Evolutionary conservation across 2,797 vertebrate species (phyloP).

Genomic region (Falco naumanni): DNA sequence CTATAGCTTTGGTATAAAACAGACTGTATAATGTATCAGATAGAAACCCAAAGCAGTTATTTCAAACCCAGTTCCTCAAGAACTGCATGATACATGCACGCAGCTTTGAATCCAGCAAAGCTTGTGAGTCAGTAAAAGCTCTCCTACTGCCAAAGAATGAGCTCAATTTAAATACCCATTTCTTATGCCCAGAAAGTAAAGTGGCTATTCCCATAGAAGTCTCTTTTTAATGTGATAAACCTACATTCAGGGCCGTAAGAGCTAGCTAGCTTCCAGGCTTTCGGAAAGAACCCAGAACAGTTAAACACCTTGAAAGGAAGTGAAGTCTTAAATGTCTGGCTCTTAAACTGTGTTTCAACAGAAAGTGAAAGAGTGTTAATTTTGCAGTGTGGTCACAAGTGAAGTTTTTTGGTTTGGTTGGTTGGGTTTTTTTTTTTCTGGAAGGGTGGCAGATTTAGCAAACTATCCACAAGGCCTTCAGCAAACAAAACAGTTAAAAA

Average conservation of each 20-base stretch:
- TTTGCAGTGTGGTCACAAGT: not conserved
- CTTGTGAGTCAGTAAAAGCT: not conserved
- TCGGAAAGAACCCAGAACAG: not conserved
- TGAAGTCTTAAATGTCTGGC: not conserved
- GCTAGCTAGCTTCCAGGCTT: not conserved
- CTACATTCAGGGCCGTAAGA: not conserved
- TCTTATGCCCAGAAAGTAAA: not conserved
- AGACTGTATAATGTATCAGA: not conserved
- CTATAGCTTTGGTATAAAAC: not conserved
- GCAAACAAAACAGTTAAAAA: not conserved
- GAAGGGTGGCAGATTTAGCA: accelerated
- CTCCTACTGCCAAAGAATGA: not conserved
- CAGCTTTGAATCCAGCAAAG: not conserved
- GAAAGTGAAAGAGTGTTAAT: not conserved
- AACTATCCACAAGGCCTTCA: not conserved
- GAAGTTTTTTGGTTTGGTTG: not conserved
- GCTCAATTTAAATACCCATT: not conserved
- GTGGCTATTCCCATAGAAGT: not conserved
- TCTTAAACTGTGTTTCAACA: not conserved
- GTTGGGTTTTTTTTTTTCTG: not conserved
- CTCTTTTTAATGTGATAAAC: not conserved
- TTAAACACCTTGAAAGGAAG: not conserved
- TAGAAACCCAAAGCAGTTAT: not conserved
- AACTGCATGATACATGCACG: not conserved
- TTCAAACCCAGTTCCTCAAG: not conserved